Evolutionary conservation across 2,113 vertebrate genomes (phyloP).

Genomic region (Scartelaos histophorus): DNA sequence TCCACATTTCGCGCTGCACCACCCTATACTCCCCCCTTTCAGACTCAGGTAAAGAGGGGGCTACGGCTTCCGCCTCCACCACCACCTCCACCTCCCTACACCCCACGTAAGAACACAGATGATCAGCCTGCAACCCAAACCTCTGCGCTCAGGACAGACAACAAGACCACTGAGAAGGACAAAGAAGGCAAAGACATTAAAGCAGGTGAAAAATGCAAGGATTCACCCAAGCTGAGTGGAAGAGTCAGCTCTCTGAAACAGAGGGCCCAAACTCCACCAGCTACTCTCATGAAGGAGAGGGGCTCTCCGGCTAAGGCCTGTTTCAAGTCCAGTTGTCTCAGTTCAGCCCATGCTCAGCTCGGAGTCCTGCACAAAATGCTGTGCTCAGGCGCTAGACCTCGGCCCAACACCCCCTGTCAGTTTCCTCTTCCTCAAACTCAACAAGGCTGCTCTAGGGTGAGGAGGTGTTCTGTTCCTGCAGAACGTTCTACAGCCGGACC

Average conservation of each 20-base stretch:
- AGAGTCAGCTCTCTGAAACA: constrained; percentile 68
- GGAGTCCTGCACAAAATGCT: constrained; percentile 75
- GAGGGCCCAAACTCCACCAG: constrained; percentile 67
- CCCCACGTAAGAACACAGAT: constrained; percentile 72
- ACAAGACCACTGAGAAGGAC: constrained; percentile 49
- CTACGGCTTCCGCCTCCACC: constrained; percentile 76
- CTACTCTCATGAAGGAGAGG: constrained; percentile 64
- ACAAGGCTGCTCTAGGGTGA: constrained; percentile 63
- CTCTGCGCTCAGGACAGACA: constrained; percentile 63
- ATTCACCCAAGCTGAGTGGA: constrained; percentile 58
- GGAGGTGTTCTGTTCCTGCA: constrained; percentile 56
- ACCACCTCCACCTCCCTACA: constrained; percentile 77
- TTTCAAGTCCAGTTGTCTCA: constrained; percentile 74
- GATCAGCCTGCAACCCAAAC: constrained; percentile 54
- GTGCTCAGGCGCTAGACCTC: constrained; percentile 69
- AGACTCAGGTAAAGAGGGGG: constrained; percentile 77
- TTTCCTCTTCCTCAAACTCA: constrained; percentile 56
- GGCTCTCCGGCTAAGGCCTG: constrained; percentile 70
- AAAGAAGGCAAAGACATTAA: constrained; percentile 60
- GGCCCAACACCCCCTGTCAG: constrained; percentile 65
- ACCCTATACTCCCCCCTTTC: constrained; percentile 72
- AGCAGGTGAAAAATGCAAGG: constrained; percentile 53
- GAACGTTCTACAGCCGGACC: constrained; percentile 49
- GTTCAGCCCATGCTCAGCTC: constrained; percentile 71
- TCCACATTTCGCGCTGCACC: constrained; percentile 71